Base-by-base conservation (phyloP, 2,888 invertebrate genomes). In the Epirrhoe tristata region DNA sequence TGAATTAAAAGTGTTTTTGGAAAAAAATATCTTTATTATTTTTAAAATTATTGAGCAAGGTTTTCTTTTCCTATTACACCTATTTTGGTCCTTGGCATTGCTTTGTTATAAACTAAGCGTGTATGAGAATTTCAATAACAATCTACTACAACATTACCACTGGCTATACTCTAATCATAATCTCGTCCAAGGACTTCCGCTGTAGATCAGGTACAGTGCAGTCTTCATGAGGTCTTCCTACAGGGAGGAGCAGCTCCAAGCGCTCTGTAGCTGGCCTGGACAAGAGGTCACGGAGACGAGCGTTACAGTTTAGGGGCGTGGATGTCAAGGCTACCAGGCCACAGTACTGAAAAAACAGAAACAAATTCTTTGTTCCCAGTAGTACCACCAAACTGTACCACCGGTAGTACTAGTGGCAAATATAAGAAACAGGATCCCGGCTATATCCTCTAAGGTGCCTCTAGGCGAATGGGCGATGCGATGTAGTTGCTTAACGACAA, bases 301-400 rank as follows among this genome's bases (percentile, higher is more conserved):
- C 96, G 8, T 98, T 98, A 87, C 98, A 98, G 86, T 98, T 98
- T 55, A 98, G 89, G 0, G 98, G 98, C 0, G 98, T 98, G 3
- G 98, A 98, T 0, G 98, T 97, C 50, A 98, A 91, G 0, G 98
- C 97, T 55, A 96, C 97, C 55, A 98, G 88, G 0, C 98, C 98
- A 60, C 97, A 97, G 79, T 97, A 96, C 96, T 97, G 90, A 50
- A 70, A 72, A 17, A 14, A 48, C 24, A 6, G 16, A n/a, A 5
- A 14, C 39, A 8, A 36, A 6, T n/a, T n/a, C n/a, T n/a, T n/a
- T n/a, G n/a, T n/a, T n/a, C n/a, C n/a, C n/a, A n/a, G n/a, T n/a
- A n/a, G n/a, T n/a, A n/a, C n/a, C n/a, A n/a, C n/a, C n/a, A n/a
- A n/a, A n/a, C n/a, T n/a, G n/a, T n/a, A n/a, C n/a, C n/a, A n/a